These are phyloP conservation scores for Cercocebus atys DNA, from an alignment of 2,113 vertebrate genomes.

Conservation along the genomic window DNA sequence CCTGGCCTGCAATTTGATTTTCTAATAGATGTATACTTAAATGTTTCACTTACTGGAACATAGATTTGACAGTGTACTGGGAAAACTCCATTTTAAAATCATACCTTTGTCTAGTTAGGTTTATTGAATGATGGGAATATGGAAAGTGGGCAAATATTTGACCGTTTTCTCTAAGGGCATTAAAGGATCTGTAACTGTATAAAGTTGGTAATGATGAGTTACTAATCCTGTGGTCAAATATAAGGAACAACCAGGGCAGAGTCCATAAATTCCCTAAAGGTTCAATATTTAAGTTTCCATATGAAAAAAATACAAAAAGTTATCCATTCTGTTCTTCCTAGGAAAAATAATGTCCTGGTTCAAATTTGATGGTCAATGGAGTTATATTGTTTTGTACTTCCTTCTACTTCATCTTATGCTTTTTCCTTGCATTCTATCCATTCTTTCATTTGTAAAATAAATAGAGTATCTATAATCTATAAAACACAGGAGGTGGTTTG, in stretches of 20 bases:
- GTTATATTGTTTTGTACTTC: not conserved
- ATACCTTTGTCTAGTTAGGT: slow-evolving; percentile 4
- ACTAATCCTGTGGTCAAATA: slow-evolving; percentile 45
- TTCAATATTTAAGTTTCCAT: slow-evolving; percentile 1
- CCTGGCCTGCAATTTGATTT: not conserved
- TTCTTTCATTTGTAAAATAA: not conserved
- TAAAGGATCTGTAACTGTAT: slow-evolving; percentile 10
- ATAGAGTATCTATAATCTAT: not conserved
- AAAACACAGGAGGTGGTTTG: not conserved
- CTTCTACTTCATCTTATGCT: not conserved
- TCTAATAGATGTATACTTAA: not conserved
- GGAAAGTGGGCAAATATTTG: slow-evolving; percentile 41
- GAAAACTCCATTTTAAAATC: slow-evolving; percentile 8
- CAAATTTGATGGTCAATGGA: not conserved
- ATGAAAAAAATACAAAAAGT: not conserved
- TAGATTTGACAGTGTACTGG: not conserved
- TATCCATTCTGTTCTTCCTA: not conserved
- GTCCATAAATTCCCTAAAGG: not conserved
- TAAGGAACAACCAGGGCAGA: not conserved
- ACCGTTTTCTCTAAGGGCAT: not conserved
- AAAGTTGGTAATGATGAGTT: slow-evolving; percentile 24
- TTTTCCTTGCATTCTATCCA: not conserved
- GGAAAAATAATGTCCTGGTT: not conserved
- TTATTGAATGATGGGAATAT: slow-evolving; percentile 36
- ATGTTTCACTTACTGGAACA: not conserved